A percentile compares a stretch with the other conserved stretches of the same genome.
These are phyloP conservation scores for Vollenhovia emeryi DNA, from an alignment of 1,140 invertebrate genomes.

Conservation along the genomic window DNA sequence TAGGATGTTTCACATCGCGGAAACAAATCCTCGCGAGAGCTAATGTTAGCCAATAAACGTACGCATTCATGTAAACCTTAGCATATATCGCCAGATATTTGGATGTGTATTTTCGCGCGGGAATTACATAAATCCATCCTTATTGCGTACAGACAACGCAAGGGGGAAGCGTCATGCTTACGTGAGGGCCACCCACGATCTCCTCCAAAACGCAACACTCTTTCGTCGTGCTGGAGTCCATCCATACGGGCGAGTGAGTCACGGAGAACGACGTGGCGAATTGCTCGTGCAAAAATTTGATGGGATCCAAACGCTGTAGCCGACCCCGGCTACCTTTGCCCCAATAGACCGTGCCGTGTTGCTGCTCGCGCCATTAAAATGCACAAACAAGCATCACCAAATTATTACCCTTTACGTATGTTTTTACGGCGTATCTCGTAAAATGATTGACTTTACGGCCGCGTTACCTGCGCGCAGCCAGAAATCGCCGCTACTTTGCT, in stretches of 20 bases:
- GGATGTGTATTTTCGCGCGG: neutral
- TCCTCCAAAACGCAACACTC: conserved; percentile 94
- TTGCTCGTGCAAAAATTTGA: conserved; percentile 94
- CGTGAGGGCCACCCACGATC: conserved; percentile 91
- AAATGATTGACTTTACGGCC: neutral
- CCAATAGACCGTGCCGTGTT: conserved; percentile 99
- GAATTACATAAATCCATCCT: neutral
- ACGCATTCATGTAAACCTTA: neutral
- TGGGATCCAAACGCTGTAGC: conserved; percentile 89
- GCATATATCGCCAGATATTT: neutral
- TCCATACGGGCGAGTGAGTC: conserved; percentile 96
- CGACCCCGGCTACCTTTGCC: conserved; percentile 89
- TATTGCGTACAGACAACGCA: neutral
- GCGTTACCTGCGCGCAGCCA: conserved; percentile 94
- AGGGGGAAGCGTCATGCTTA: conserved; percentile 76
- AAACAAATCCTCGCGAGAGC: neutral
- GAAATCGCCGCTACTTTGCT: conserved; percentile 93
- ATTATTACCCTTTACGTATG: neutral
- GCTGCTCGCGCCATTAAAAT: conserved; percentile 86
- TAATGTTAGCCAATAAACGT: conserved; percentile 9
- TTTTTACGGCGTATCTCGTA: neutral
- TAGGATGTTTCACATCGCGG: neutral
- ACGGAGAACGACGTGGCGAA: conserved; percentile 92
- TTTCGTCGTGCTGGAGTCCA: conserved; percentile 95
- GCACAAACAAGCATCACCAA: neutral